Conservation (phyloP, 2,113 vertebrate genomes). For the Zootoca vivipara region DNA sequence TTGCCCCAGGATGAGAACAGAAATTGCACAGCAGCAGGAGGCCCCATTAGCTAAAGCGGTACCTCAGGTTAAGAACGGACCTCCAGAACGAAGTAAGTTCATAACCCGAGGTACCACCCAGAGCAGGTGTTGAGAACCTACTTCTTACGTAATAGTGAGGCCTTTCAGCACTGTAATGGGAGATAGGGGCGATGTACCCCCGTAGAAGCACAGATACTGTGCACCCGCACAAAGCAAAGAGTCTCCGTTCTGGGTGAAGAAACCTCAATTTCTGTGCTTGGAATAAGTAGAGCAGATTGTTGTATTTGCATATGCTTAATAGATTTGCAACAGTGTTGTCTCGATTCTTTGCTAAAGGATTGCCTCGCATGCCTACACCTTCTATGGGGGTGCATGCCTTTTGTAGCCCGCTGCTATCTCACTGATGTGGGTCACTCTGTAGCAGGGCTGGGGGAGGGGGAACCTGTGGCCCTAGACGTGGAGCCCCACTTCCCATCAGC, state of each 20-base stretch:
- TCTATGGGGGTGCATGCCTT: neutral
- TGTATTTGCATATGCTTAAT: neutral
- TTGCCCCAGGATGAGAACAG: too few species aligned
- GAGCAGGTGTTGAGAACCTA: neutral
- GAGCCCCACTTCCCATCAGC: neutral
- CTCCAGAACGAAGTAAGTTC: too few species aligned
- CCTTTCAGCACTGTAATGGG: neutral
- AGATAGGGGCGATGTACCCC: neutral
- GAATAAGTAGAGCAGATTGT: neutral
- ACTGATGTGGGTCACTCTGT: neutral
- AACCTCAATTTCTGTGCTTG: neutral
- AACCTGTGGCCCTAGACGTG: neutral
- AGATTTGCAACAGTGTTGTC: neutral
- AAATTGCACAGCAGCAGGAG: too few species aligned
- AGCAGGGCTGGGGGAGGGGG: too few species aligned
- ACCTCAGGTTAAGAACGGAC: too few species aligned
- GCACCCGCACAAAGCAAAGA: neutral
- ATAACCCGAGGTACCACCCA: too few species aligned
- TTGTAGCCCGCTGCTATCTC: too few species aligned
- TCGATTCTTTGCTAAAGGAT: neutral
- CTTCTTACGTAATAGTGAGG: neutral
- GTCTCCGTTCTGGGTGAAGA: too few species aligned
- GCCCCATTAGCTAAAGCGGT: too few species aligned
- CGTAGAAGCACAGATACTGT: neutral
- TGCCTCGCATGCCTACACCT: neutral